These are phyloP conservation scores for Trididemnum nubilum DNA, from an alignment of 23 tunicate genomes.

Conservation along the genomic window DNA sequence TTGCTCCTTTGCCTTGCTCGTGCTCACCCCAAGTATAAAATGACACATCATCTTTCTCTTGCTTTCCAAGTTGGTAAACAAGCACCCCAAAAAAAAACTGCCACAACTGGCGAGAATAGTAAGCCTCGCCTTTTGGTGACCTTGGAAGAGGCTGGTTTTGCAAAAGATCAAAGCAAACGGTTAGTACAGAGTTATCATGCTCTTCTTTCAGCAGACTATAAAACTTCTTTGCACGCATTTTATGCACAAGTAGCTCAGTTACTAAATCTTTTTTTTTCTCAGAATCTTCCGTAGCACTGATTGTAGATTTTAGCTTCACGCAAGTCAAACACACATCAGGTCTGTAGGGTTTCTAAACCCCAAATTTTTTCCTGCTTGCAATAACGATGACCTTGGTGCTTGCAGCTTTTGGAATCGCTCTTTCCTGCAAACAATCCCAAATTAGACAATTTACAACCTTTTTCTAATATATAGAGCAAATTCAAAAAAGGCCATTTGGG, in stretches of 20 bases:
- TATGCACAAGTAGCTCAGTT: slow-evolving; percentile 30
- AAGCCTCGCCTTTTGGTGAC: slow-evolving; percentile 1
- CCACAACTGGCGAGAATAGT: slow-evolving; percentile 26
- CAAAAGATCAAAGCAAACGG: slow-evolving; percentile 27
- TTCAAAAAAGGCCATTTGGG: too few species aligned
- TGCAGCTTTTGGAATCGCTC: too few species aligned
- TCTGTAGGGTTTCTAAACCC: slow-evolving; percentile 7
- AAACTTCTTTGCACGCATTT: slow-evolving; percentile 33
- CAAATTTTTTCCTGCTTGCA: slow-evolving; percentile 13
- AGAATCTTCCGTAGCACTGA: too few species aligned
- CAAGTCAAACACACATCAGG: too few species aligned
- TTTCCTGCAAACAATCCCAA: too few species aligned
- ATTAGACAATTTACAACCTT: too few species aligned
- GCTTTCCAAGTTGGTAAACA: slow-evolving; percentile 6
- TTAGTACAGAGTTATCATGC: slow-evolving; percentile 29
- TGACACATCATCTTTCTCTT: slow-evolving; percentile 5
- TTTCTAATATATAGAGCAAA: too few species aligned
- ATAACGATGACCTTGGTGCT: slow-evolving; percentile 10
- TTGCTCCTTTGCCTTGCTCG: slow-evolving; percentile 32
- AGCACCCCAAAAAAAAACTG: slow-evolving; percentile 16
- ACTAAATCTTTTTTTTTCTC: slow-evolving; percentile 7
- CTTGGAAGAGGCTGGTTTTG: slow-evolving; percentile 30
- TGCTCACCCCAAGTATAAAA: slow-evolving; percentile 36
- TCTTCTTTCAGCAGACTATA: slow-evolving; percentile 21
- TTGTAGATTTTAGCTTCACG: too few species aligned